Evolutionary conservation across 1,140 invertebrate genomes (phyloP), one percentile per base, ranked within the genome.

Genomic region (Zaprionus nigranus): DNA sequence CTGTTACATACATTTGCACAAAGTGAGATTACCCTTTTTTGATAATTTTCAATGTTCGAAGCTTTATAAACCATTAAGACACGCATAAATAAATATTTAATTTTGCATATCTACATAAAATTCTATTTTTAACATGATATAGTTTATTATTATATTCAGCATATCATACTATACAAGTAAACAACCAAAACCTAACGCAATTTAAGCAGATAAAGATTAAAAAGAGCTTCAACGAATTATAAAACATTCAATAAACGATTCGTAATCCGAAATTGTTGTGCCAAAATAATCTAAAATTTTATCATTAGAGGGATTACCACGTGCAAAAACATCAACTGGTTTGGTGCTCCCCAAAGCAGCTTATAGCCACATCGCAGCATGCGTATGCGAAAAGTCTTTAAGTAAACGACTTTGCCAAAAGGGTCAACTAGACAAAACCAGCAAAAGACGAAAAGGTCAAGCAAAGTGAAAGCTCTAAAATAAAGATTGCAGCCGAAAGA

Each of bases 401-500:
- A 51, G 26, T 56, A 56, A 56, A 56, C 53, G 20, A 51, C 20
- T 13, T 6, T 13, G 11, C 46, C 7, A 9, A 46, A 51, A 51
- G 46, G 20, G 46, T 51, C 46, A 24, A 51, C 46, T 13, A 51
- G 46, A 51, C 46, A 51, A 26, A 22, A 3, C 51, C n/a, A n/a
- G 53, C 24, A 56, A 17, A 56, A 28, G 13, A 26, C 53, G 24
- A 56, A 56, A 56, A 57, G 51, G 36, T 22, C 53, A 56, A 40
- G 4, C 15, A 54, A 54, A 65, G 38, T 1, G 17, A 56, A 54
- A 12, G 51, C 24, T 40, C 15, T 17, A 56, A 54, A 51, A 20
- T 20, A 51, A 26, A 54, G 22, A 56, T 26, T 40, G 36, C 30
- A 40, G 30, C 40, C 5, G n/a, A 46, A 46, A 3, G 17, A 20